phyloP scores from a whole-genome alignment of 2,888 invertebrate genomes.

The Rotaria magnacalcarata region DNA sequence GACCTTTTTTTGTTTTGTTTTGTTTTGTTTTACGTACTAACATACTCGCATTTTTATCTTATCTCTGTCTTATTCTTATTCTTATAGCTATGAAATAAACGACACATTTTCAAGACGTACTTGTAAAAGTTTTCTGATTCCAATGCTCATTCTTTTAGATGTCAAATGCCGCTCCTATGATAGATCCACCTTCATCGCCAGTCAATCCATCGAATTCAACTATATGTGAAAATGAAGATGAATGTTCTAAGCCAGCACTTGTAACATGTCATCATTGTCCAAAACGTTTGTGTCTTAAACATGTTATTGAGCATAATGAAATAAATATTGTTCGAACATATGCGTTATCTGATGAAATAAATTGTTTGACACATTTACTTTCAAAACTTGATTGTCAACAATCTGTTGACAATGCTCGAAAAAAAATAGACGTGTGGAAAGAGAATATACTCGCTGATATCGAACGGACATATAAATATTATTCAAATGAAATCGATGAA shows the following conservation, averaged over 20 bases:
- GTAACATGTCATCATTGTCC: background rate
- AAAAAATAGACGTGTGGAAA: background rate
- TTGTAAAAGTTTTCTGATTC: background rate
- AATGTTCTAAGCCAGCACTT: background rate
- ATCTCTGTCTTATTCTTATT: background rate
- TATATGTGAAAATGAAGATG: background rate
- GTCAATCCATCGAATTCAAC: background rate
- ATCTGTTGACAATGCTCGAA: background rate
- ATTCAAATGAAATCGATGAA: background rate
- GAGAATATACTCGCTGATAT: background rate
- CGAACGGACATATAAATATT: background rate
- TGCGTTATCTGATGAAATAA: background rate
- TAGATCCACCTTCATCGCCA: background rate
- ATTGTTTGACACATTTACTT: background rate
- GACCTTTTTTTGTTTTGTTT: background rate
- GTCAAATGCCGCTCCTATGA: background rate
- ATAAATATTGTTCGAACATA: background rate
- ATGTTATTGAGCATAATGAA: background rate
- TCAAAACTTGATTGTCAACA: background rate
- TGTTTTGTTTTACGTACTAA: background rate
- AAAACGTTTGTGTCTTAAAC: background rate
- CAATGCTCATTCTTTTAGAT: background rate
- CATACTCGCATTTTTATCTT: constrained; percentile 10
- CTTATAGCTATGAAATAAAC: background rate
- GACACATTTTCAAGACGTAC: background rate